Conservation (phyloP, 2,113 vertebrate species). For the Formicarius rufipectus region DNA sequence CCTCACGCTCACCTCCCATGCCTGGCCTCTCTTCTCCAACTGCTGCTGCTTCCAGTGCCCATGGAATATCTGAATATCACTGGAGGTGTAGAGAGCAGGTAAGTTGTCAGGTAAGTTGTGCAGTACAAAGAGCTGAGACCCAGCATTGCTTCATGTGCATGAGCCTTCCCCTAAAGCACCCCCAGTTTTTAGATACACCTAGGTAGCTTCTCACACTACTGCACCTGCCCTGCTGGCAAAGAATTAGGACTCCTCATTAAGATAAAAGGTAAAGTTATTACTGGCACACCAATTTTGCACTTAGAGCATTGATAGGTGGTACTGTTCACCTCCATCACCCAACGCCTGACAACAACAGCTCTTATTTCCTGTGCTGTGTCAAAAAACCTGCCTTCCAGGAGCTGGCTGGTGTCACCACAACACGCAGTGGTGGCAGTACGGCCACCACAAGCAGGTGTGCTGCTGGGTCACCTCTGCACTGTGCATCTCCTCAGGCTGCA, state of each 20-base stretch:
- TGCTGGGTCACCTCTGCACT: not conserved
- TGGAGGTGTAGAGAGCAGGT: not conserved
- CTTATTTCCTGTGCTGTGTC: not conserved
- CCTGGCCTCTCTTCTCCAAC: not conserved
- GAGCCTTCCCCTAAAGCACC: not conserved
- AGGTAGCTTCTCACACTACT: accelerated
- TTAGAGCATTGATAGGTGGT: accelerated
- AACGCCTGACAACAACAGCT: too few relatives aligned
- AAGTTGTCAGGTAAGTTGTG: not conserved
- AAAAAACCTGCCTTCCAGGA: not conserved
- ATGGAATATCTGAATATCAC: not conserved
- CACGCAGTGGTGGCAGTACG: not conserved
- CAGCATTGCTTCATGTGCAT: accelerated
- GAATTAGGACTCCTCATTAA: not conserved
- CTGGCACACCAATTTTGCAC: not conserved
- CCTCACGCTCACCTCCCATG: accelerated
- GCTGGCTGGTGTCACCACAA: not conserved
- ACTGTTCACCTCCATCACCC: too few relatives aligned
- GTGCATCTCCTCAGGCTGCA: not conserved
- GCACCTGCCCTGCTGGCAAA: not conserved
- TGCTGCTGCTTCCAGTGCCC: not conserved
- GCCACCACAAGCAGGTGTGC: not conserved
- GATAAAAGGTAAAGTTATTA: not conserved
- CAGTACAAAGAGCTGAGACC: not conserved
- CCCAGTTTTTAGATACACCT: not conserved